Percentiles rank a stretch among this genome's conserved stretches.
Conservation (phyloP, 1,140 invertebrate species). For the Musca domestica region DNA sequence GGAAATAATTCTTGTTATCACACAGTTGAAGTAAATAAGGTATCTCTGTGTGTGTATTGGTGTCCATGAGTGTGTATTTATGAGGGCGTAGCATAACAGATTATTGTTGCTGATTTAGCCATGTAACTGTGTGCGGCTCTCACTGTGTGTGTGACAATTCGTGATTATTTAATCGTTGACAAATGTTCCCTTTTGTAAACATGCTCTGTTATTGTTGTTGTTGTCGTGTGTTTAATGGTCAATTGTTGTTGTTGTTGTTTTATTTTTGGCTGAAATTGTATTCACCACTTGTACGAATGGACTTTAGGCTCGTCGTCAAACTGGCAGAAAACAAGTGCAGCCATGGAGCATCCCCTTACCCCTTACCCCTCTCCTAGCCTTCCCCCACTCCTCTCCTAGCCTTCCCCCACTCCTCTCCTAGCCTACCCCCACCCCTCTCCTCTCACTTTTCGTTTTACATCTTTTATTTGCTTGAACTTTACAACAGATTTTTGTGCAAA, state of each 20-base stretch:
- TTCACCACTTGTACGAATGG: conserved; percentile 20
- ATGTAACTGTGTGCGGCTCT: conserved; percentile 1
- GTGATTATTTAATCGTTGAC: conserved; percentile 17
- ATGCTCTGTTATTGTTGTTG: neutral
- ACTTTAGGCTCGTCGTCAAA: neutral
- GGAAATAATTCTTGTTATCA: no score
- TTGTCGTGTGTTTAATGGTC: neutral
- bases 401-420: no score
- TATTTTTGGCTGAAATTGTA: neutral
- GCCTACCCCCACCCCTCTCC: no score
- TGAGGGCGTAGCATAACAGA: no score
- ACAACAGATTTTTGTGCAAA: no score
- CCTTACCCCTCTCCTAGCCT: no score
- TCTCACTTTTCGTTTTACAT: no score
- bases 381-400: no score
- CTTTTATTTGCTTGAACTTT: no score
- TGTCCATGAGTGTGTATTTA: neutral
- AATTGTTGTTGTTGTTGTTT: neutral
- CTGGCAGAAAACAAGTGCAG: neutral
- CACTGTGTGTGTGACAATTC: neutral
- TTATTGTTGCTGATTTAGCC: neutral
- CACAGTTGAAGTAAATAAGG: no score
- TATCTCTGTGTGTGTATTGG: neutral
- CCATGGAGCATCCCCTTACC: no score
- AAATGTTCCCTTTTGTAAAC: neutral